Percentiles rank a stretch among this genome's conserved stretches.
These are phyloP conservation scores for Myopa tessellatipennis DNA, from an alignment of 2,888 invertebrate genomes.

Conservation along the genomic window DNA sequence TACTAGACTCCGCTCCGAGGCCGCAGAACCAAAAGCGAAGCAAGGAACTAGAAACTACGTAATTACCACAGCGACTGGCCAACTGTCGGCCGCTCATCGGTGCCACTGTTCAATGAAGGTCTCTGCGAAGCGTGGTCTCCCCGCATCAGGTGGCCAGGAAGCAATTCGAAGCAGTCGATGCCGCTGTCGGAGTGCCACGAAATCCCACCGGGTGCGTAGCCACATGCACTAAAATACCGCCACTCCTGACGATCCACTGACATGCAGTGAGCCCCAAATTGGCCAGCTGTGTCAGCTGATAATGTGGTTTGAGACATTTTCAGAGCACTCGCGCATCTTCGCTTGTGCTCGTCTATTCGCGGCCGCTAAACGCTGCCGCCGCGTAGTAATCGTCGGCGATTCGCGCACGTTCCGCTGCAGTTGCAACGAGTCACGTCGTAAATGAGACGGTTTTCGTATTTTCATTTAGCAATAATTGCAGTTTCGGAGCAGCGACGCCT, in stretches of 20 bases:
- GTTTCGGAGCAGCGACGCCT: slow-evolving; percentile 2
- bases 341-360: not conserved
- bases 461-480: slow-evolving; percentile 32
- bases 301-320: not conserved
- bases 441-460: slow-evolving; percentile 29
- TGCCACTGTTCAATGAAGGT: slow-evolving; percentile 34
- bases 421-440: slow-evolving; percentile 27
- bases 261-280: not conserved
- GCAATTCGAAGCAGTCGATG: not conserved
- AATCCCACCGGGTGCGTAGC: not conserved
- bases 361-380: not conserved
- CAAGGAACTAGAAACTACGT: not conserved
- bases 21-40: not conserved
- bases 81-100: slow-evolving; percentile 12
- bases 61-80: slow-evolving; percentile 15
- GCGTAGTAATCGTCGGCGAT: not conserved
- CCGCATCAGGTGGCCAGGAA: slow-evolving; percentile 18
- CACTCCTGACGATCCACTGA: not conserved
- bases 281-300: not conserved
- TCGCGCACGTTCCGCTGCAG: not conserved
- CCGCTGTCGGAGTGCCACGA: not conserved
- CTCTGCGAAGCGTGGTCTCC: not conserved
- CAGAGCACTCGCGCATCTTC: not conserved
- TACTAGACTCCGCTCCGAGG: not conserved
- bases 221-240: not conserved